Evolutionary conservation across 2,797 vertebrate species (phyloP).

Genomic region (Anolis apletophallus): DNA sequence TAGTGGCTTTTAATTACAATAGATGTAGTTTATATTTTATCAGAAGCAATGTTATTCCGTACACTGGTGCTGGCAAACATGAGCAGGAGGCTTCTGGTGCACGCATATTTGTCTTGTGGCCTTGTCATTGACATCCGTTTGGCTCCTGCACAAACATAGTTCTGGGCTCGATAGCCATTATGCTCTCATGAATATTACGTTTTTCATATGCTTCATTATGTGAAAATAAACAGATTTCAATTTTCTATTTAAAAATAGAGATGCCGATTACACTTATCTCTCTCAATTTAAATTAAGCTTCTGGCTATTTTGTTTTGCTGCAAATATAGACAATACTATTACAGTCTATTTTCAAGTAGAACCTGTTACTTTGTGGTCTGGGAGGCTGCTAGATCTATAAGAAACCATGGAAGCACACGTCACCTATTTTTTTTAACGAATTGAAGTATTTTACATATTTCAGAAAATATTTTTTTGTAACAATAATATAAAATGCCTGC

Average conservation of each 20-base stretch:
- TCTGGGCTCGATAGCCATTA: not conserved
- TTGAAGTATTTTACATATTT: not conserved
- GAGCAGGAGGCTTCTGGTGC: not conserved
- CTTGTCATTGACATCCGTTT: not conserved
- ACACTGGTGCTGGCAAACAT: not conserved
- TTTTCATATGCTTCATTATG: not conserved
- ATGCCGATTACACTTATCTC: not conserved
- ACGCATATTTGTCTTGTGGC: not conserved
- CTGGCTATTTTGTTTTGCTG: not conserved
- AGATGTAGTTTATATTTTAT: not conserved
- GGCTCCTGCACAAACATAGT: not conserved
- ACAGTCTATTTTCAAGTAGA: not conserved
- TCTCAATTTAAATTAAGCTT: not conserved
- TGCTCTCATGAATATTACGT: not conserved
- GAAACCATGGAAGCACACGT: not conserved
- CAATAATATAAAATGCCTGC: not conserved
- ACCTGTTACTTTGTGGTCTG: not conserved
- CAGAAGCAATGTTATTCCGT: not conserved
- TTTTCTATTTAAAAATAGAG: not conserved
- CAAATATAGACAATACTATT: not conserved
- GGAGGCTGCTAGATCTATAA: not conserved
- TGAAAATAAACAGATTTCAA: not conserved
- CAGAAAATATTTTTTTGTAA: not conserved
- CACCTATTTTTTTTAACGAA: not conserved
- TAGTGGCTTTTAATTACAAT: not conserved